Evolutionary conservation across 1,140 invertebrate species (phyloP), one percentile per base, ranked within the genome.

Genomic region (Cydia pomonella): DNA sequence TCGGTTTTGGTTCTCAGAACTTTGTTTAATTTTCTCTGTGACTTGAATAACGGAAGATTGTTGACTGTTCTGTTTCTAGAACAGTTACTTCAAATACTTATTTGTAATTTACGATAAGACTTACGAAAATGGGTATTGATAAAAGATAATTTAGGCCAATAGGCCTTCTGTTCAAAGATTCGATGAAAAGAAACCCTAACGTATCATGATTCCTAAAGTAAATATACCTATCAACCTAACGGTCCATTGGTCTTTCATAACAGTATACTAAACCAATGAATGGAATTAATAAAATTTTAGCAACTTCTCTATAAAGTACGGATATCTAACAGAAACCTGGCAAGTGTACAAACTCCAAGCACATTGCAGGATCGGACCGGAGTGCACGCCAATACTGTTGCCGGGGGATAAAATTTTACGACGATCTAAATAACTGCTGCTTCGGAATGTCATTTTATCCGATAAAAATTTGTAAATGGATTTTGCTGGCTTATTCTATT

Each of bases 21-120:
- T 69, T 69, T 69, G 64, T 69, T 59, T 59, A 59, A 59, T 59
- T 59, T 69, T 69, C 64, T 33, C 64, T 69, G 12, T 47, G 53
- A 18, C 10, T 59, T 23, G 53, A 59, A 21, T 59, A 59, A 23
- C 12, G 18, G 21, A 12, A 53, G 50, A 53, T 16, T 47, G 13
- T 47, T 53, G 50, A 9, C 50, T 18, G n/a, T 18, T 53, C 6
- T 53, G n/a, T 18, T 0, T 18, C 50, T 44, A 44, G 41, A 44
- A 12, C 41, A 44, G n/a, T 53, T 18, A 47, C 3, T 47, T 16
- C 16, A 21, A 53, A 53, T 6, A 53, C n/a, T 47, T 16, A 12
- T 47, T 16, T 47, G 16, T n/a, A 16, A n/a, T 47, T 47, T 47
- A 16, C 41, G 12, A 13, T 13, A 47, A 47, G 44, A 47, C 16